Base-by-base conservation (phyloP, 30 jellyfish, hydroid and myxozoan species). In the Rhopilema esculentum region DNA sequence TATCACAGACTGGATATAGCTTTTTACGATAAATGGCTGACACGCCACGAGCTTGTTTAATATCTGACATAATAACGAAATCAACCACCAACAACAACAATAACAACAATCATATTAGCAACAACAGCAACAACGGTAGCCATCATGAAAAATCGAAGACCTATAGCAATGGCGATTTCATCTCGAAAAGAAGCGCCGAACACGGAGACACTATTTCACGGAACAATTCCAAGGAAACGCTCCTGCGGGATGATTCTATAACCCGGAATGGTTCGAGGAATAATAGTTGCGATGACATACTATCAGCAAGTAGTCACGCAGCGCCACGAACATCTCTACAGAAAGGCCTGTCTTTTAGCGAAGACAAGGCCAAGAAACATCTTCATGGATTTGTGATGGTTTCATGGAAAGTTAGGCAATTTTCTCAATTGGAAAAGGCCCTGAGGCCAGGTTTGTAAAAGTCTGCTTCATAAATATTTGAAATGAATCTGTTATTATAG, bases 341-440 rank as follows among this genome's bases (percentile, higher is more conserved):
- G 30, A 75, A 64, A 69, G 78, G 83, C 20, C 82, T 27, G 79
- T 85, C 94, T 25, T 63, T 85, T 21, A 85, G 88, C 64, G 88
- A 85, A 27, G 94, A 78, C 40, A 50, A 63, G 27, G 71, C 67
- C 1, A 80, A 49, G 49, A 79, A 24, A 29, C 49, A 80, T 57
- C 0, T 71, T 27, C 87, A 70, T 28, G 94, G 97, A 0, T 71
- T 92, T 29, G 97, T 92, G 16, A 22, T 92, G 84, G 96, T 87
- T 29, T 86, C 98, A 1, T 87, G 94, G 94, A 92, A 92, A 75
- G 88, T 93, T 8, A 82, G 98, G 69, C 98, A 92, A 48, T 93
- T 72, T 74, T 77, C 90, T 0, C 75, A 63, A 68, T 69, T 92
- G 64, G 93, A 77, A 30, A 92, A 87, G 27, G 96, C 98, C 1